A percentile compares a stretch with the other conserved stretches of the same genome.
Evolutionary conservation across 2,888 invertebrate species (phyloP).

Genomic region (Ectropis crepuscularia): DNA sequence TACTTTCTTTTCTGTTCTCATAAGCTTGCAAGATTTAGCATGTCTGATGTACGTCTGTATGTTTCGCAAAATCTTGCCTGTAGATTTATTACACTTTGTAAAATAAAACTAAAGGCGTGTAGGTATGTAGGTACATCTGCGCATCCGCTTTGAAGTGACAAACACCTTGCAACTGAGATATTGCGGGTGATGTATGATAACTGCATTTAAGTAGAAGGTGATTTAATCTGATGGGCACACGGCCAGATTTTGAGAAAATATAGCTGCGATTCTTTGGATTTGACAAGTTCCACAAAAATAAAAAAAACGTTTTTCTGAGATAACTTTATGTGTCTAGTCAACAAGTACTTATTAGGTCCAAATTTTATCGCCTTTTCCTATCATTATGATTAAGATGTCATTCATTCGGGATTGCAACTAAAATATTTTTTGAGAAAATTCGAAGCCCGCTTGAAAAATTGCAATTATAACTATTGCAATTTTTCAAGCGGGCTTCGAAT

Average conservation of each 20-base stretch:
- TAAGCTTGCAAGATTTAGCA: constrained; percentile 31
- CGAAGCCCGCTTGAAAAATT: too few species aligned
- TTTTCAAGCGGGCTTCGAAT: too few species aligned
- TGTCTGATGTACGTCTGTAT: neutral
- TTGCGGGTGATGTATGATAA: constrained; percentile 5
- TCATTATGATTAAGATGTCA: too few species aligned
- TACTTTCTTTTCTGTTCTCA: constrained; percentile 38
- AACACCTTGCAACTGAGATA: neutral
- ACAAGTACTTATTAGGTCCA: too few species aligned
- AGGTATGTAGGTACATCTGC: neutral
- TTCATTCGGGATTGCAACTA: too few species aligned
- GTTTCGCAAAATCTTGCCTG: constrained; percentile 9
- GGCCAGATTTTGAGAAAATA: neutral
- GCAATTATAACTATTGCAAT: too few species aligned
- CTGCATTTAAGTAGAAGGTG: neutral
- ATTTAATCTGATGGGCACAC: constrained; percentile 5
- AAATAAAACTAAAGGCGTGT: too few species aligned
- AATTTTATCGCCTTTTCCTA: too few species aligned
- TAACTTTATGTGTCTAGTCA: too few species aligned
- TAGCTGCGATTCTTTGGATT: too few species aligned
- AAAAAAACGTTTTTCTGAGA: too few species aligned
- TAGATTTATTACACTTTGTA: neutral
- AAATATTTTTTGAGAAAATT: too few species aligned
- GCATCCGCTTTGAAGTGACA: constrained; percentile 10
- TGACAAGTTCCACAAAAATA: neutral